A percentile compares a stretch with the other conserved stretches of the same genome.
Evolutionary conservation across 2,888 invertebrate species (phyloP).

Genomic region (Drepana falcataria): DNA sequence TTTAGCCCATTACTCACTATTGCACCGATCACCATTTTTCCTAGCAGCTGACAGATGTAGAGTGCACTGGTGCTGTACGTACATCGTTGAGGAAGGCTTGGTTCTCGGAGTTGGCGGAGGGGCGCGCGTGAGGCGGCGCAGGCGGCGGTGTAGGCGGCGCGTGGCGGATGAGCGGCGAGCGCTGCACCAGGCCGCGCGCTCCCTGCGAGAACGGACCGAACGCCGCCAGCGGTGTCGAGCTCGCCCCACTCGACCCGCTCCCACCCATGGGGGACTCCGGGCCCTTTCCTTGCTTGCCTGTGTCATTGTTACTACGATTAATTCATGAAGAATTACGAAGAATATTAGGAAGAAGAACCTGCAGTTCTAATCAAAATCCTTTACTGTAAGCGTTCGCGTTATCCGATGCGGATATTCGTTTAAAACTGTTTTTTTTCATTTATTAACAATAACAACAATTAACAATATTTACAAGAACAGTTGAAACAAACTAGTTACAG

Average conservation of each 20-base stretch:
- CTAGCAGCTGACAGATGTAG: too few species aligned
- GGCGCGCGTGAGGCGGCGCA: constrained; percentile 83
- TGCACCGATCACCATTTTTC: too few species aligned
- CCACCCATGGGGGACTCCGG: constrained; percentile 17
- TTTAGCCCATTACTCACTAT: too few species aligned
- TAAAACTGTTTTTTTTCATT: too few species aligned
- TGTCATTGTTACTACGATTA: background rate
- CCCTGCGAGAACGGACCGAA: constrained; percentile 80
- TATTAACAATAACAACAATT: too few species aligned
- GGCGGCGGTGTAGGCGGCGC: constrained; percentile 81
- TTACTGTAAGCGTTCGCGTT: too few species aligned
- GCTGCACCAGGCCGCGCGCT: constrained; percentile 90
- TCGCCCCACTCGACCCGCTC: constrained; percentile 8
- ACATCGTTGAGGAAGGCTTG: constrained; percentile 96
- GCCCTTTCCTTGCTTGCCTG: constrained; percentile 41
- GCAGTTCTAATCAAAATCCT: too few species aligned
- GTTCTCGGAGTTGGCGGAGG: constrained; percentile 91
- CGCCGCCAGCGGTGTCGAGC: constrained; percentile 32
- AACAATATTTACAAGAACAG: too few species aligned
- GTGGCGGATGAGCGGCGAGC: constrained; percentile 92
- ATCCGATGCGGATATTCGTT: too few species aligned
- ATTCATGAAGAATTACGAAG: too few species aligned
- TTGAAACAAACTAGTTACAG: too few species aligned
- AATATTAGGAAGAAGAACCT: too few species aligned
- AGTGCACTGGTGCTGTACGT: constrained; percentile 29